Base-by-base conservation (phyloP, 2,888 invertebrate species). In the Blera fallax region DNA sequence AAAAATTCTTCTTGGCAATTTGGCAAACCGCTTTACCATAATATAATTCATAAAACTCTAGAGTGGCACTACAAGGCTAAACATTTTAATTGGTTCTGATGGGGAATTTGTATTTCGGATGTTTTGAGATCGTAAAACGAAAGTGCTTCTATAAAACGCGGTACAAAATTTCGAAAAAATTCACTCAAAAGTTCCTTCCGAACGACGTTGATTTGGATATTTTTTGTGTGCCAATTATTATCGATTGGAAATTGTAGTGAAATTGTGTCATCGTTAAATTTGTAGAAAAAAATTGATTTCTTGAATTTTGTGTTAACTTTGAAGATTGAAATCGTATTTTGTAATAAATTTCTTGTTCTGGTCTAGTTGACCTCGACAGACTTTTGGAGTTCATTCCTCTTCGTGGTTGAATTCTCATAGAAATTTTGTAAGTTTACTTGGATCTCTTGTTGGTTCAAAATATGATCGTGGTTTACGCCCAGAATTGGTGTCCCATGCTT, bases 261-360 rank as follows among this genome's bases (percentile, higher is more conserved):
- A 77, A 77, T 69, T 34, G 50, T 69, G 40, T 69, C 27, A 60
- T 77, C 67, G 58, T 14, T 69, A 60, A 50, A 40, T 56, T 54
- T 43, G 65, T 45, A n/a, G 6, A 27, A 37, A 8, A 6, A 37
- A 37, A 27, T 21, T 21, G 16, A 6, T 34, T 56, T 21, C 2
- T 21, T 24, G 10, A 48, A 18, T 48, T 43, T 48, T 48, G 21
- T 3, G 16, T 6, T 43, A 24, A 4, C 2, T 24, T 24, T 24
- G n/a, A n/a, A n/a, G n/a, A n/a, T 4, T 24, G 24, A 2, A 24
- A 24, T 24, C 2, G 2, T 24, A 24, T 24, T 24, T 24, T 24
- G 24, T 24, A 24, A 24, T 24, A 24, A 3, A 24, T 3, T 24
- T 3, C 24, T 3, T 4, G 4, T 24, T 24, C 24, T 24, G 4